Conservation (phyloP, 2,113 vertebrate species). For the Brachyhypopomus gauderio region DNA sequence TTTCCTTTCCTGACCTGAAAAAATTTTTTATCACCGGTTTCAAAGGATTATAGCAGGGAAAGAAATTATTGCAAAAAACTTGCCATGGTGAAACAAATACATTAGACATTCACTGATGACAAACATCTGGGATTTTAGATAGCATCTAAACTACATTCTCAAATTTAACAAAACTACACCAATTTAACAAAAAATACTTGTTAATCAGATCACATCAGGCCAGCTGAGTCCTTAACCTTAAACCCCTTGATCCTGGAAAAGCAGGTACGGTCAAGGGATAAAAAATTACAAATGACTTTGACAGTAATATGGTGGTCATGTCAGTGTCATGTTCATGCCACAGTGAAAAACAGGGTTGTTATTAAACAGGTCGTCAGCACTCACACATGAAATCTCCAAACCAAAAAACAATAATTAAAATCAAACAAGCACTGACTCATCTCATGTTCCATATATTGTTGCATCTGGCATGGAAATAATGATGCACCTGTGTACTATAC, state of each 20-base stretch:
- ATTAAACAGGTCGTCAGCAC: slow-evolving; percentile 38
- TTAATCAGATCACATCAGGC: slow-evolving; percentile 64
- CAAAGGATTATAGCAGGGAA: no score
- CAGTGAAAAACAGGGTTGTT: slow-evolving; percentile 41
- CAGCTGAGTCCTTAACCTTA: slow-evolving; percentile 60
- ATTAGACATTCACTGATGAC: no score
- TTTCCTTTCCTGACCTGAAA: slow-evolving; percentile 17
- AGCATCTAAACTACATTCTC: slow-evolving; percentile 50
- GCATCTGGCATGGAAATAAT: slow-evolving; percentile 47
- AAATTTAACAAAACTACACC: background rate
- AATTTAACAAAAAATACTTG: slow-evolving; percentile 53
- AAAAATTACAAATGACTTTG: slow-evolving; percentile 71
- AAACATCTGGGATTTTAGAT: background rate
- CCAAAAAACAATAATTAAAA: slow-evolving; percentile 73
- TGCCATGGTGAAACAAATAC: no score
- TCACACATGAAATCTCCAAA: slow-evolving; percentile 63
- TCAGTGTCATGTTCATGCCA: slow-evolving; percentile 65
- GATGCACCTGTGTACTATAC: slow-evolving; percentile 72
- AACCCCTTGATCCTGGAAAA: slow-evolving; percentile 67
- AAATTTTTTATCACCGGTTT: background rate
- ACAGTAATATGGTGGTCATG: slow-evolving; percentile 66
- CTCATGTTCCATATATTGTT: slow-evolving; percentile 54
- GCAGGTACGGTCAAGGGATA: slow-evolving; percentile 74
- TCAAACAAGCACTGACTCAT: slow-evolving; percentile 66
- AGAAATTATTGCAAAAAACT: no score